Evolutionary conservation across 2,797 vertebrate species (phyloP).

Genomic region (Leuciscus waleckii): DNA sequence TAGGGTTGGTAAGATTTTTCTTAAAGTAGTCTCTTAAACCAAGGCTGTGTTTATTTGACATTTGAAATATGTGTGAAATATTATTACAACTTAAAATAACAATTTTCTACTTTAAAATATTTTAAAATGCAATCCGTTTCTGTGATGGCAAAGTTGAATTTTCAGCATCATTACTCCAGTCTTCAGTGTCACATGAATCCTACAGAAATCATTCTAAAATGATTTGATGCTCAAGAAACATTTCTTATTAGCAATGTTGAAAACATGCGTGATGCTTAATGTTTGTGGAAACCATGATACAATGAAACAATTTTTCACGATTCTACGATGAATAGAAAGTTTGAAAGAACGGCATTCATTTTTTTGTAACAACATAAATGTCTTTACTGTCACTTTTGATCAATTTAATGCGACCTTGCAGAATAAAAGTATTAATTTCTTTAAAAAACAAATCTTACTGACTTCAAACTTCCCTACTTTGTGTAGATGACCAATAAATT

Average conservation of each 20-base stretch:
- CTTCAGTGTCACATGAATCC: neutral
- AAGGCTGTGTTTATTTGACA: neutral
- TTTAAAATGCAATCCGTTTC: neutral
- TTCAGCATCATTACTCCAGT: neutral
- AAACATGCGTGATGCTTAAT: neutral
- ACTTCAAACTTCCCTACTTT: no score
- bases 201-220: neutral
- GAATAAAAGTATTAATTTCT: neutral
- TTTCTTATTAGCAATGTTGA: neutral
- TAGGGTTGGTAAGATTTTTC: no score
- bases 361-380: no score
- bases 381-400: no score
- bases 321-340: neutral
- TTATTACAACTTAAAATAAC: neutral
- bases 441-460: no score
- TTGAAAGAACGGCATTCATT: neutral
- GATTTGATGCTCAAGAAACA: neutral
- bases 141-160: neutral
- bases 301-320: neutral
- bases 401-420: no score
- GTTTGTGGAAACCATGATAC: neutral
- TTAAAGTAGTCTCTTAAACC: neutral
- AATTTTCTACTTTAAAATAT: neutral
- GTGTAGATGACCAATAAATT: neutral
- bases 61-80: neutral